A percentile compares a stretch with the other conserved stretches of the same genome.
Evolutionary conservation across 1,140 invertebrate genomes (phyloP).

Genomic region (Bombus sylvicola): DNA sequence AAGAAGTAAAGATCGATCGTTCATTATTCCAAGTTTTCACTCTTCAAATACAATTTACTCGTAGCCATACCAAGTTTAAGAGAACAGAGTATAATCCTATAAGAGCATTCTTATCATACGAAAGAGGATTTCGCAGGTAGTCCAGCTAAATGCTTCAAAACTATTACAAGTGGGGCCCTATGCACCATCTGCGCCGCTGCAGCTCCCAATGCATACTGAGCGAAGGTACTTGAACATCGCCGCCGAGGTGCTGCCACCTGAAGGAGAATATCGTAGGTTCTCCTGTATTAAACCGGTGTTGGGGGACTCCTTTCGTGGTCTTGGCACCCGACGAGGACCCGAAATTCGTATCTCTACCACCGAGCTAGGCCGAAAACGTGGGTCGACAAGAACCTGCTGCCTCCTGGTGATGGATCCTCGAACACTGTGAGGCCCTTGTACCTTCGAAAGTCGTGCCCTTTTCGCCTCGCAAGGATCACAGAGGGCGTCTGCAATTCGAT

Average conservation of each 20-base stretch:
- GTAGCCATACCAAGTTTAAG: not conserved
- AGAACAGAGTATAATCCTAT: too few species aligned
- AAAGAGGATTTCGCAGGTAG: not conserved
- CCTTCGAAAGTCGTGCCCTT: conserved; percentile 9
- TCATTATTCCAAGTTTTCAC: not conserved
- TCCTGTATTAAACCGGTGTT: conserved; percentile 14
- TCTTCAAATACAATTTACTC: not conserved
- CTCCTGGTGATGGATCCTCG: conserved; percentile 65
- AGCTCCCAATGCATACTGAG: conserved; percentile 59
- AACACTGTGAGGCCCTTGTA: conserved; percentile 56
- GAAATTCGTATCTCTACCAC: conserved; percentile 57
- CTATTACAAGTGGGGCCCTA: too few species aligned
- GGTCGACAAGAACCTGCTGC: conserved; percentile 73
- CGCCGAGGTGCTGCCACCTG: conserved; percentile 70
- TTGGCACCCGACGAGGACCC: conserved; percentile 30
- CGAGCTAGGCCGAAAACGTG: not conserved
- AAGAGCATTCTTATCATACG: not conserved
- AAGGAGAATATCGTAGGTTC: conserved; percentile 34
- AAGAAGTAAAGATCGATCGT: too few species aligned
- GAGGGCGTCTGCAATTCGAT: not conserved
- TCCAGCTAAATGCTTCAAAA: not conserved
- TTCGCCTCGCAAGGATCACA: conserved; percentile 31
- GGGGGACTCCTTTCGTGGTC: not conserved
- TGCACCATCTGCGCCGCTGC: conserved; percentile 25
- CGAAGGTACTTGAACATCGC: not conserved